Percentiles rank a stretch among this genome's conserved stretches.
These are phyloP conservation scores for Rynchops niger DNA, from an alignment of 2,113 vertebrate genomes.

Conservation along the genomic window DNA sequence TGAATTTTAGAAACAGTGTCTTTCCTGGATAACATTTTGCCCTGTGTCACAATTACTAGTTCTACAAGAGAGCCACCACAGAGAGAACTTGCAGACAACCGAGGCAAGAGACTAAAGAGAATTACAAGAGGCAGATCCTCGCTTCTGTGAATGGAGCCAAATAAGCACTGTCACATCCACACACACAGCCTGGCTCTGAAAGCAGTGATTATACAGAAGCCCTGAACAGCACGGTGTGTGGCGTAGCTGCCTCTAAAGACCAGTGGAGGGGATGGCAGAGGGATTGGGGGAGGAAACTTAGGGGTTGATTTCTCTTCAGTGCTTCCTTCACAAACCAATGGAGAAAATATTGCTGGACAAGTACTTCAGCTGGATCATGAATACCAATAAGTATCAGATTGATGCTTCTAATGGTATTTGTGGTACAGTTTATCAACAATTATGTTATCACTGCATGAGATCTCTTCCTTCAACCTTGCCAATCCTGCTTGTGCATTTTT, in stretches of 20 bases:
- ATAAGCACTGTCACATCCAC: background rate
- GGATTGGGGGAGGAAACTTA: background rate
- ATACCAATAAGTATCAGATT: background rate
- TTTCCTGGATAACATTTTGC: background rate
- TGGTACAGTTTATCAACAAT: background rate
- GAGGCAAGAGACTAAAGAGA: background rate
- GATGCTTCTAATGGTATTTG: background rate
- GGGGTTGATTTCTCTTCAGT: background rate
- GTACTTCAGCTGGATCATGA: background rate
- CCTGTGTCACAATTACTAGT: background rate
- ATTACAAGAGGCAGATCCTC: background rate
- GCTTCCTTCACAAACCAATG: background rate
- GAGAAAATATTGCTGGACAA: background rate
- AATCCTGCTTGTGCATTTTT: constrained; percentile 6
- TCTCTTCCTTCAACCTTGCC: constrained; percentile 10
- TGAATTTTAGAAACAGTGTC: background rate
- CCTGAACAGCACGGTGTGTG: background rate
- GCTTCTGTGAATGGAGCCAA: background rate
- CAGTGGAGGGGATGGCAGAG: background rate
- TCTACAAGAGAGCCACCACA: background rate
- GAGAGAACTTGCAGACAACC: background rate
- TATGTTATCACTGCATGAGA: background rate
- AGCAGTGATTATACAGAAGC: background rate
- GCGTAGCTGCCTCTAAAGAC: background rate
- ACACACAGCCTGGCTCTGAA: background rate